phyloP scores from a whole-genome alignment of 1,140 invertebrate species.

The Tachypleus tridentatus region DNA sequence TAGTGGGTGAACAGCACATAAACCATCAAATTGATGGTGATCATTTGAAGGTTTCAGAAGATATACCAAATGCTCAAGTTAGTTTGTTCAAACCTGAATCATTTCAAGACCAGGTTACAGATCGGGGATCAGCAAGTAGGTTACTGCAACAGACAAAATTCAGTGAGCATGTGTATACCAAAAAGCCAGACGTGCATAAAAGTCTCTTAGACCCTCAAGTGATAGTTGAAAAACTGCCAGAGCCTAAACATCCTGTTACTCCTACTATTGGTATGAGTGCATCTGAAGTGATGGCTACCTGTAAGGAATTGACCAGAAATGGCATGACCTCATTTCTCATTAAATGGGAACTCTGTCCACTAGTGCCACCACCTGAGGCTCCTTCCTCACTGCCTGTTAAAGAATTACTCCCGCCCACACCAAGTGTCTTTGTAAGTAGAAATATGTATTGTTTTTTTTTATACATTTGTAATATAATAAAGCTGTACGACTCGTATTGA shows the following conservation, averaged over 20 bases:
- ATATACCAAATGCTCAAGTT: too few relatives aligned
- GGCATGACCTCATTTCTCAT: slow-evolving; percentile 28
- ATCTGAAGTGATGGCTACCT: slow-evolving; percentile 27
- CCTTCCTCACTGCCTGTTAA: slow-evolving; percentile 60
- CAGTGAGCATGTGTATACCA: too few relatives aligned
- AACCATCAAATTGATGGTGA: too few relatives aligned
- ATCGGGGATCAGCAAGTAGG: too few relatives aligned
- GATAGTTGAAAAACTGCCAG: too few relatives aligned
- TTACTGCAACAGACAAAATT: too few relatives aligned
- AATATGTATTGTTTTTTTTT: slow-evolving; percentile 3
- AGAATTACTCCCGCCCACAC: slow-evolving; percentile 51
- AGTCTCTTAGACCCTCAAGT: too few relatives aligned
- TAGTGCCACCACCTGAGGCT: slow-evolving; percentile 29
- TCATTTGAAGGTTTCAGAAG: too few relatives aligned
- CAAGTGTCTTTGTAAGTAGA: slow-evolving; percentile 38
- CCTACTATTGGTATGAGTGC: slow-evolving; percentile 32
- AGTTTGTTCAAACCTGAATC: too few relatives aligned
- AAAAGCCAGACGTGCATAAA: too few relatives aligned
- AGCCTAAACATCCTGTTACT: slow-evolving; percentile 8
- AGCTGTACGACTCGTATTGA: slow-evolving; percentile 2
- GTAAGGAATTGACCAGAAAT: slow-evolving; percentile 30
- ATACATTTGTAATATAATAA: background rate
- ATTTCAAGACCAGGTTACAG: background rate
- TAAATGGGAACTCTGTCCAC: slow-evolving; percentile 28
- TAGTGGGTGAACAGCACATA: slow-evolving; percentile 32